Evolutionary conservation across 2,888 invertebrate species (phyloP).

Genomic region (Thereva unica): DNA sequence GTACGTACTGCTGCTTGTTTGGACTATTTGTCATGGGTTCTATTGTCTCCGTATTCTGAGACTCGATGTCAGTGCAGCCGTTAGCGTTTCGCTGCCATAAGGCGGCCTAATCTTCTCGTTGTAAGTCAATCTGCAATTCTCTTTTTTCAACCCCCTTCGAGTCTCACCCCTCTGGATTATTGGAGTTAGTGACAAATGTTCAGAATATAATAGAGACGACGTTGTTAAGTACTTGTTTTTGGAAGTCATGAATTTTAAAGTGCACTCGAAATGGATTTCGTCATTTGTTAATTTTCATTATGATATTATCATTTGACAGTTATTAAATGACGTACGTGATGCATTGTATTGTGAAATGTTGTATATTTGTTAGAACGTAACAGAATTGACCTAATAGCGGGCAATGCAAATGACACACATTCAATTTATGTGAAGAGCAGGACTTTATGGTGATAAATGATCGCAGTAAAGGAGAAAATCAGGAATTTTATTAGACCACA

Average conservation of each 20-base stretch:
- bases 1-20: slow-evolving; percentile 29
- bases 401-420: too few relatives aligned
- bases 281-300: not conserved
- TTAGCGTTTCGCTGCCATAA: slow-evolving; percentile 36
- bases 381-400: too few relatives aligned
- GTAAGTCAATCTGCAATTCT: slow-evolving; percentile 4
- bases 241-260: slow-evolving; percentile 24
- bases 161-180: slow-evolving; percentile 7
- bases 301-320: not conserved
- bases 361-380: too few relatives aligned
- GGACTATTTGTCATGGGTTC: slow-evolving; percentile 32
- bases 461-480: too few relatives aligned
- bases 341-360: too few relatives aligned
- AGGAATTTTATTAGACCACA: too few relatives aligned
- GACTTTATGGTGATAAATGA: too few relatives aligned
- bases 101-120: slow-evolving; percentile 22
- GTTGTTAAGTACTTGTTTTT: slow-evolving; percentile 22
- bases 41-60: slow-evolving; percentile 19
- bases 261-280: not conserved
- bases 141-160: not conserved
- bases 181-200: slow-evolving; percentile 33
- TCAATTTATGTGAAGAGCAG: too few relatives aligned
- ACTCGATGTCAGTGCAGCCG: slow-evolving; percentile 17
- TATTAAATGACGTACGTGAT: too few relatives aligned
- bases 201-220: slow-evolving; percentile 29